These are phyloP conservation scores for Julus scanicus DNA, from an alignment of 2,888 invertebrate genomes.

Conservation along the genomic window DNA sequence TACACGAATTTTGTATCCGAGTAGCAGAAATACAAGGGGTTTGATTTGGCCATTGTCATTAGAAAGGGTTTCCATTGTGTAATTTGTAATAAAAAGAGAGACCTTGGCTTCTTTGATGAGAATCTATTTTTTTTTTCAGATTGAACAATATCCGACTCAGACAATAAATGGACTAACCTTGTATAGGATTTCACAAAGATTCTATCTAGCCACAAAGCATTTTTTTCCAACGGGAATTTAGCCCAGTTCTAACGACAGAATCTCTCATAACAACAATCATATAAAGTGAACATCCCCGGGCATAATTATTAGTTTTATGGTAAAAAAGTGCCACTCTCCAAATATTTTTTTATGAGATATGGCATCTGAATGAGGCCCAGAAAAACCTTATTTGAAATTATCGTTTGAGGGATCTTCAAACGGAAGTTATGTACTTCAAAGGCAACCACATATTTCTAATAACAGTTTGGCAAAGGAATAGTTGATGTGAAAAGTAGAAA, in stretches of 20 bases:
- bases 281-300: neutral
- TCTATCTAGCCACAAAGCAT: neutral
- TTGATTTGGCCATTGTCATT: neutral
- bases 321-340: constrained; percentile 43
- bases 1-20: neutral
- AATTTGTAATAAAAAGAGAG: constrained; percentile 17
- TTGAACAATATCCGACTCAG: neutral
- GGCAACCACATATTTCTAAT: constrained; percentile 10
- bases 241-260: neutral
- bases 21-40: neutral
- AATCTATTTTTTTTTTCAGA: neutral
- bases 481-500: neutral
- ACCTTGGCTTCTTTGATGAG: neutral
- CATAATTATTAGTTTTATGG: constrained; percentile 45
- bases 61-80: neutral
- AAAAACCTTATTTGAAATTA: constrained; percentile 7
- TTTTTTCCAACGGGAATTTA: neutral
- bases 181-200: neutral
- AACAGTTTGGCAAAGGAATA: neutral
- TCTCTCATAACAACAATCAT: constrained; percentile 24
- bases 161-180: neutral
- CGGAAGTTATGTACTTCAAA: neutral
- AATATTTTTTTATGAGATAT: neutral
- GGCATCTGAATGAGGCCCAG: neutral
- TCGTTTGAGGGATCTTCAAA: constrained; percentile 2